Conservation (phyloP, 64 coral and sea anemone genomes). For the Porites lutea region DNA sequence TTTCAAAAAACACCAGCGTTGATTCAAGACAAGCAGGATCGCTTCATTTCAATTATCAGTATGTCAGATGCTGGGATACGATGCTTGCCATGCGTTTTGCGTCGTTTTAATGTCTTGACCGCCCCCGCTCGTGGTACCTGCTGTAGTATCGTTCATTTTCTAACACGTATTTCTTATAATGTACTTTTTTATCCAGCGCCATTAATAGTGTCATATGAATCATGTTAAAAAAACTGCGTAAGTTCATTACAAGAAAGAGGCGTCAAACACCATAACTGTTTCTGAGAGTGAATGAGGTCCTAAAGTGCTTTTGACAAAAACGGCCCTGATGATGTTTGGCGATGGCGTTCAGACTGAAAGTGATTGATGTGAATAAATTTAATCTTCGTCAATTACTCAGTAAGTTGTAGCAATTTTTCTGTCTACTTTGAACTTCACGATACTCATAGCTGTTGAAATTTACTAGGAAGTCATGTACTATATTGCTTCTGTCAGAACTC, state of each 20-base stretch:
- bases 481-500: neutral
- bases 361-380: neutral
- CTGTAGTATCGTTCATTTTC: neutral
- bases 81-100: neutral
- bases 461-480: neutral
- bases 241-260: neutral
- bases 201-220: neutral
- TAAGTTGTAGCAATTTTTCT: neutral
- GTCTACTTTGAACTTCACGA: neutral
- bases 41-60: no score
- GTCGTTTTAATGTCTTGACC: neutral
- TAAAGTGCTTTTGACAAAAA: neutral
- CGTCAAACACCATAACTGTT: neutral
- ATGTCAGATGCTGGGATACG: no score
- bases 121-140: slow-evolving; percentile 14
- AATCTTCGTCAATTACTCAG: neutral
- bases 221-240: neutral
- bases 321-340: neutral
- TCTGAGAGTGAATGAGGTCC: neutral
- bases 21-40: no score
- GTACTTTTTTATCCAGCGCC: neutral
- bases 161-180: neutral
- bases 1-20: no score
- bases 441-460: neutral
- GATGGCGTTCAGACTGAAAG: neutral